Conservation (phyloP, 2,888 invertebrate species). For the Unio delphinus region DNA sequence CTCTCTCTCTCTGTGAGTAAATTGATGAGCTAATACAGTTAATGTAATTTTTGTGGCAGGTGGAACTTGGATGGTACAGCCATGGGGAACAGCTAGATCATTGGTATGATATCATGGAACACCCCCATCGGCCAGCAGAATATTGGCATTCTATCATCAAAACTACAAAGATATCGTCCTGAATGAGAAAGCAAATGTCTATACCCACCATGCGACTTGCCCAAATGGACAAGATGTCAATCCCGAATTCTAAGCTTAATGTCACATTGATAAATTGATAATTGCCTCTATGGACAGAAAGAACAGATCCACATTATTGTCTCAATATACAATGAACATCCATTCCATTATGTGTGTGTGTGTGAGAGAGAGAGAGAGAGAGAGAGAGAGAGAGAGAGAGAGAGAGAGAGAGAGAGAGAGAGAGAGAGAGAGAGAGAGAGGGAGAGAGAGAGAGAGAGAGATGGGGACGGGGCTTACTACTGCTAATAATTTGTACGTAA, state of each 20-base stretch:
- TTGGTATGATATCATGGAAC: slow-evolving; percentile 67
- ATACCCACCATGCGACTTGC: too few relatives aligned
- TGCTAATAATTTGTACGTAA: slow-evolving; percentile 2
- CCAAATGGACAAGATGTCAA: too few relatives aligned
- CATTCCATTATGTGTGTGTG: neutral
- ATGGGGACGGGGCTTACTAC: neutral
- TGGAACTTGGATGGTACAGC: slow-evolving; percentile 65
- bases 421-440: slow-evolving; percentile 18
- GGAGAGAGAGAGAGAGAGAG: slow-evolving; percentile 15
- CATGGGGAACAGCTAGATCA: slow-evolving; percentile 64
- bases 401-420: slow-evolving; percentile 16
- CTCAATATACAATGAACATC: too few relatives aligned
- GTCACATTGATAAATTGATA: too few relatives aligned
- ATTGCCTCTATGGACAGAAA: too few relatives aligned
- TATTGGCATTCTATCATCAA: slow-evolving; percentile 66
- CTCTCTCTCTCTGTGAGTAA: too few relatives aligned
- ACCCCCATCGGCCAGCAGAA: slow-evolving; percentile 63
- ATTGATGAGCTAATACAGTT: too few relatives aligned
- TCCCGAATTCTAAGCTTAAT: too few relatives aligned
- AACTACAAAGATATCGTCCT: slow-evolving; percentile 61
- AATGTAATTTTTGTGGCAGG: slow-evolving; percentile 35
- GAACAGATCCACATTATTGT: too few relatives aligned
- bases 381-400: slow-evolving; percentile 20
- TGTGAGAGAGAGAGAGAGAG: slow-evolving; percentile 18
- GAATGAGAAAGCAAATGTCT: slow-evolving; percentile 14